Base-by-base conservation (phyloP, 1,140 invertebrate species). In the Apis laboriosa region DNA sequence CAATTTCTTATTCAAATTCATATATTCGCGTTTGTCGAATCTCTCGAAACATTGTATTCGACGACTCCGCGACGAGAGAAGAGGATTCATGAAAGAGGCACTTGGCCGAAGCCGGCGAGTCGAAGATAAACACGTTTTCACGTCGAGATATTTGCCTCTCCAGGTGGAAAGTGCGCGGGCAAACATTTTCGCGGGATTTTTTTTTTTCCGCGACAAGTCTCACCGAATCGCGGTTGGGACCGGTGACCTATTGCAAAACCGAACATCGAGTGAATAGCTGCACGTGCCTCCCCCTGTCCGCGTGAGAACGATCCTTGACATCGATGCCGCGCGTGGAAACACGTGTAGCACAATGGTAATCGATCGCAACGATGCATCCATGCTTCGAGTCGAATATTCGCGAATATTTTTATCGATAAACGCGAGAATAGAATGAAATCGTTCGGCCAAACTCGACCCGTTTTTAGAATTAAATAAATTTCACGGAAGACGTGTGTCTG, bases 161-260 rank as follows among this genome's bases (percentile, higher is more conserved):
- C 28, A 58, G 13, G 49, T 63, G 58, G 24, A 64, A 28, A 21
- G 7, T 19, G 49, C 55, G 15, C 17, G 4, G 19, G n/a, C 28
- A 49, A 77, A 68, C 19, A 68, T 68, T 77, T 77, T 68, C 34
- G 70, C 9, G 24, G 28, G 49, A 24, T 76, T 76, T 67, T 67
- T 53, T 53, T 43, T 43, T 7, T 7, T 34, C 3, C 34, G 43
- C 34, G 17, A 60, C 34, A 49, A 60, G 53, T 58, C 51, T 17
- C 19, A 2, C 21, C 61, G 17, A 21, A 19, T 60, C 15, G 67
- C 56, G 28, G 79, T 80, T 86, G 81, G 87, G 83, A 82, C 85
- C 34, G 88, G 80, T 90, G 91, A 93, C 92, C 92, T 93, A 93
- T 93, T 93, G 89, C 92, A 87, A 92, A 92, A 93, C 72, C 84